Conservation (phyloP, 1,140 invertebrate species). For the Orchesella cincta region DNA sequence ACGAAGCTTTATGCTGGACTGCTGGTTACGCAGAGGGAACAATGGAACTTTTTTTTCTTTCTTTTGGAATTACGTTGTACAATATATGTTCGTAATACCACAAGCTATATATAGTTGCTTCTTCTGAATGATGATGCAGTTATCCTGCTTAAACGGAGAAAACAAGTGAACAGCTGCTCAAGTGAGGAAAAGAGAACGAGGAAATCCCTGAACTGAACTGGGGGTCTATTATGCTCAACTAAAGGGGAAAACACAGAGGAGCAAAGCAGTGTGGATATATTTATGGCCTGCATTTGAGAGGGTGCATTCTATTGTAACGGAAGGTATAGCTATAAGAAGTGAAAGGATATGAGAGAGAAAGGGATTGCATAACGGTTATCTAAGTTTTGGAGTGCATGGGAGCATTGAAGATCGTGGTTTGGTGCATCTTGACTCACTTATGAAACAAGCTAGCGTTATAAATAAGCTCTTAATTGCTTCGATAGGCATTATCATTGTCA, state of each 20-base stretch:
- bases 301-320: not conserved
- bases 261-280: not conserved
- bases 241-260: not conserved
- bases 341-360: no score
- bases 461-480: conserved; percentile 27
- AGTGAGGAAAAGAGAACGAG: not conserved
- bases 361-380: no score
- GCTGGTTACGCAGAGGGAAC: not conserved
- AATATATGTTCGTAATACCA: no score
- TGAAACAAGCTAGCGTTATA: conserved; percentile 3
- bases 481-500: conserved; percentile 8
- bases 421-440: no score
- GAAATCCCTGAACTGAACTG: not conserved
- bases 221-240: not conserved
- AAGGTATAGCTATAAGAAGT: no score
- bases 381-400: no score
- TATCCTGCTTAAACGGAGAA: conserved; percentile 12
- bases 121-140: conserved; percentile 23
- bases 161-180: conserved; percentile 22
- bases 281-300: conserved; percentile 23
- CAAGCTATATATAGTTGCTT: not conserved
- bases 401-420: no score
- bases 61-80: no score
- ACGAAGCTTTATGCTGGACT: not conserved
- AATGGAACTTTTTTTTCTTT: conserved; percentile 22